Conservation (phyloP, 2,113 vertebrate species). For the Syngnathoides biaculeatus region DNA sequence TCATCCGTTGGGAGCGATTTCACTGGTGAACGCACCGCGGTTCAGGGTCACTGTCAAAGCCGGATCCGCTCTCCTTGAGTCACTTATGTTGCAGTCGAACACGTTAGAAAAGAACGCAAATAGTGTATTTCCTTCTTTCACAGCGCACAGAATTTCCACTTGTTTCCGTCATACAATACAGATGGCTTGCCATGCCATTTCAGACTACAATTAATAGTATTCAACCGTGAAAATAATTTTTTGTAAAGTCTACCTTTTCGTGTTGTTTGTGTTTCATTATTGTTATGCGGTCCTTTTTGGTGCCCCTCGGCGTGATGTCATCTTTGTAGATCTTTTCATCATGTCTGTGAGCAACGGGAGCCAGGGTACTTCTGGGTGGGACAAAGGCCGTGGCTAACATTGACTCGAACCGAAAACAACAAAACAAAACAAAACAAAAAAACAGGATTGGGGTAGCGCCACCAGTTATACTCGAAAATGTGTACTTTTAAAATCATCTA, state of each 20-base stretch:
- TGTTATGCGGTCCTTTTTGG: not conserved
- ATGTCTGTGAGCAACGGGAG: not conserved
- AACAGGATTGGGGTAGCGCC: not conserved
- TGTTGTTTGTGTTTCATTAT: not conserved
- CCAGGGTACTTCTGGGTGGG: not conserved
- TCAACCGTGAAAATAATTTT: not conserved
- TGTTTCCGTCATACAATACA: constrained; percentile 4
- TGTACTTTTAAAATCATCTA: not conserved
- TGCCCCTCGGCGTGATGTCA: not conserved
- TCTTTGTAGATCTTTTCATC: not conserved
- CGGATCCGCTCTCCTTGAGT: not conserved
- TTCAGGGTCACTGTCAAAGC: not conserved
- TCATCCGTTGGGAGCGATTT: constrained; percentile 6
- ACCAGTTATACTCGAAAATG: too few relatives aligned
- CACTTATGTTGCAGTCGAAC: not conserved
- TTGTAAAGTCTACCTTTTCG: constrained; percentile 26
- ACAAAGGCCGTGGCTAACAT: not conserved
- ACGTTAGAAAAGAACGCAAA: not conserved
- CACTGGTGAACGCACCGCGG: not conserved
- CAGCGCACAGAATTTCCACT: not conserved
- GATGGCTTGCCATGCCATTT: not conserved
- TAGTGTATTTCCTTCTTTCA: not conserved
- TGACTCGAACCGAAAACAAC: not conserved
- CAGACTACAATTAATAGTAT: not conserved
- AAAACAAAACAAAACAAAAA: too few relatives aligned